Conservation (phyloP, 1,140 invertebrate species). For the Drosophila subpulchrella region DNA sequence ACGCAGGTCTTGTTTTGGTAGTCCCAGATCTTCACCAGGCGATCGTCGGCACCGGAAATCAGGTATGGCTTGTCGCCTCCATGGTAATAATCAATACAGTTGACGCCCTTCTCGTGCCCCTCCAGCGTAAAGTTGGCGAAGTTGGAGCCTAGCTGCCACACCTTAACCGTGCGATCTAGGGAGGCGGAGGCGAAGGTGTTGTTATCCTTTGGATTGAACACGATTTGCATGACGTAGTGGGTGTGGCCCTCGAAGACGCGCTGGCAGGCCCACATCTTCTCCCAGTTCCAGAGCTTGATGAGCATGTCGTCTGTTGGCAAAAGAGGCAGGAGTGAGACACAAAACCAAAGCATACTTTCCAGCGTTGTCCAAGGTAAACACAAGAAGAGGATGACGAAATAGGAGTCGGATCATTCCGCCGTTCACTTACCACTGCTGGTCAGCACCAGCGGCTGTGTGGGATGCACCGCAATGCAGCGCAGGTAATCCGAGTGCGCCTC, state of each 20-base stretch:
- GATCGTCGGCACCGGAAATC: slow-evolving; percentile 99
- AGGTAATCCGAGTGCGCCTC: slow-evolving; percentile 99
- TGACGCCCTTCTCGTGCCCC: slow-evolving; percentile 99
- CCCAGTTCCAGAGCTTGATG: slow-evolving; percentile 99
- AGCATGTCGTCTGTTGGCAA: slow-evolving; percentile 93
- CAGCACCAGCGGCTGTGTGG: slow-evolving; percentile 97
- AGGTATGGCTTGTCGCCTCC: slow-evolving; percentile 99
- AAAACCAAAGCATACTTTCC: slow-evolving; percentile 24
- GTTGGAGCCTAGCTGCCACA: slow-evolving; percentile 98
- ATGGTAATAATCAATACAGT: slow-evolving; percentile 99
- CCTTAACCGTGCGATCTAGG: slow-evolving; percentile 98
- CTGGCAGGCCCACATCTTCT: slow-evolving; percentile 98
- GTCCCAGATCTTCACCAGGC: slow-evolving; percentile 99
- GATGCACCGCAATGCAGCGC: slow-evolving; percentile 98
- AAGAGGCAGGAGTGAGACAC: background rate
- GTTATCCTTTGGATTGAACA: slow-evolving; percentile 99
- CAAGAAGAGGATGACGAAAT: background rate
- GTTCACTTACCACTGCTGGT: slow-evolving; percentile 94
- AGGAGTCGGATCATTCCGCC: background rate
- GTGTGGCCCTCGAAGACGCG: slow-evolving; percentile 99
- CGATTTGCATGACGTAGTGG: slow-evolving; percentile 99
- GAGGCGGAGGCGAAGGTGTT: slow-evolving; percentile 99
- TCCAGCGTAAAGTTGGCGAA: slow-evolving; percentile 99
- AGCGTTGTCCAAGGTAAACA: slow-evolving; percentile 30
- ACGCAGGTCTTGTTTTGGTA: slow-evolving; percentile 99